Evolutionary conservation across 1,140 invertebrate genomes (phyloP), one percentile per base, ranked within the genome.

Genomic region (Leptoteleia sp.): DNA sequence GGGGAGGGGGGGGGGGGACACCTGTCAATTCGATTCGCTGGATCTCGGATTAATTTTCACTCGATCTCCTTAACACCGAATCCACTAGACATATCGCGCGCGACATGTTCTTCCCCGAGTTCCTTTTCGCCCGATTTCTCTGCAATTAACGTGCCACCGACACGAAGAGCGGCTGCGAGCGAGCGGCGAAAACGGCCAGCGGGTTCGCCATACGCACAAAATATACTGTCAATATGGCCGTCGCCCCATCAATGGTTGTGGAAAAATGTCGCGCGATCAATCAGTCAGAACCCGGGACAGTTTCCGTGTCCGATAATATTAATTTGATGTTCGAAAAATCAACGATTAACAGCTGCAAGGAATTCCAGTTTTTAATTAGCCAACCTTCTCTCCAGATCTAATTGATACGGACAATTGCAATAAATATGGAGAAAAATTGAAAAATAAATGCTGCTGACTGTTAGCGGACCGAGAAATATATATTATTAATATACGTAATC

Each of bases 91-190:
- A 71, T 59, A 72, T 73, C 78, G 71, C 72, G 80, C 67, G 65
- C 70, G 72, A 35, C 59, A 65, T 77, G 65, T 65, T 61, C 64
- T 27, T 47, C 19, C 27, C 37, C 40, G 45, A 35, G 19, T 61
- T 6, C 43, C 62, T 65, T 80, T 71, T 72, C 77, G 72, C 59
- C 70, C 79, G 76, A 76, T 81, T 79, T 79, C 76, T 65, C 65
- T 71, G 64, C 71, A 81, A 82, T 82, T 83, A 82, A 83, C 71
- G 77, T 80, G 78, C 78, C 80, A 76, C 65, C 80, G 59, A 79
- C 71, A 70, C 61, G 57, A 65, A 42, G 47, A 65, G 19, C 57
- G 37, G 38, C 72, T 55, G 64, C 73, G 71, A 72, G 29, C 70
- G 38, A 25, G 16, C 27, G 22, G 13, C 54, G 40, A 78, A 72